Evolutionary conservation across 2,888 invertebrate species (phyloP), one percentile per base, ranked within the genome.

Genomic region (Leistus spinibarbis): DNA sequence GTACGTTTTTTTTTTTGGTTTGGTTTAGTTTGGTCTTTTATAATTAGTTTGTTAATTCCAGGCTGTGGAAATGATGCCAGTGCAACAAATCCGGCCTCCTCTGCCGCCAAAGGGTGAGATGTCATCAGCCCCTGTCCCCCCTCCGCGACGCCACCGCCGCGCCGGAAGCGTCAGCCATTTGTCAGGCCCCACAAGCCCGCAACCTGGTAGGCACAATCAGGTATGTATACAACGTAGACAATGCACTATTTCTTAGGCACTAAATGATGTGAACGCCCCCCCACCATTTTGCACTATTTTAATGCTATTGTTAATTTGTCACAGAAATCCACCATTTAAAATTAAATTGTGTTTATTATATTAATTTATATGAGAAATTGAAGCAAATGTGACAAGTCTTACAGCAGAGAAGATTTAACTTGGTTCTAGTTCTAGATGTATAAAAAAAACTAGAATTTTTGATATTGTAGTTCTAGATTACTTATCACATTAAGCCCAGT

Each of bases 71-170:
- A 70, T 79, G 0, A 75, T 71, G 27, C 77, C 76, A n/a, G 76
- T 70, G 19, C 79, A 79, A 68, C 78, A 81, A 24, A 78, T 85
- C 53, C 82, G 85, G 27, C 92, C 92, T 9, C 92, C 92, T 0
- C 84, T 92, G 79, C 92, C 92, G 16, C 92, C 92, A 0, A 92
- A 92, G 84, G 89, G 89, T 78, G 89, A 90, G 79, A 81, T 82
- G 7, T 80, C 86, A 27, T 84, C 87, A 17, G 89, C 87, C 85
- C 80, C 90, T 1, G 88, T 92, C 54, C 92, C 93, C 56, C 93
- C 93, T 81, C 87, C 91, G 79, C 84, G 91, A 82, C 86, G 91
- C 80, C 82, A 89, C 82, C 89, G 89, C 82, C 82, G 88, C 82
- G 78, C 88, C 81, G 87, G 90, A 80, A 86, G 89, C 80, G 79